These are phyloP conservation scores for Anneissia japonica DNA, from an alignment of 35 echinoderm and acorn worm genomes.

Conservation along the genomic window DNA sequence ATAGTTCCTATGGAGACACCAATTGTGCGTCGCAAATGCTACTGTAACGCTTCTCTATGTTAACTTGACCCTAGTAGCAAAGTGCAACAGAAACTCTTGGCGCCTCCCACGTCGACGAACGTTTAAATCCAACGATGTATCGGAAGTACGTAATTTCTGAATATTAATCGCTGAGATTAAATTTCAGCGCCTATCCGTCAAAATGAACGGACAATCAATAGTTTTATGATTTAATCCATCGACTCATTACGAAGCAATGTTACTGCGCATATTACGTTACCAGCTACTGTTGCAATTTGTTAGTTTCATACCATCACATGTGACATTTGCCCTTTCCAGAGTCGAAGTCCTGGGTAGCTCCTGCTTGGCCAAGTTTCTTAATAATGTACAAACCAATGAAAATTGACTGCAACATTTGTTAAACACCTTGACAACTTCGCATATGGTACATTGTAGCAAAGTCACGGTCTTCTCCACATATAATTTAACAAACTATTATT, in stretches of 20 bases:
- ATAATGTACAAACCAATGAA: background rate
- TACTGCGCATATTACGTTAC: background rate
- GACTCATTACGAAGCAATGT: background rate
- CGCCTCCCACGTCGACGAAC: background rate
- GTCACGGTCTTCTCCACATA: no score
- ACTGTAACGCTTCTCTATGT: background rate
- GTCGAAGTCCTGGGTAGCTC: background rate
- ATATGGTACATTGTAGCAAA: no score
- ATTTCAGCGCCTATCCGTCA: background rate
- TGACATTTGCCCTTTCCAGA: background rate
- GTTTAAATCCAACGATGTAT: background rate
- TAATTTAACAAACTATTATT: no score
- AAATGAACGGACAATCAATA: background rate
- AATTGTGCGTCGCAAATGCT: background rate
- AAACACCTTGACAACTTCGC: background rate
- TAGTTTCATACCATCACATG: background rate
- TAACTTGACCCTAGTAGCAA: background rate
- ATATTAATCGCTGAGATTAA: constrained; percentile 2
- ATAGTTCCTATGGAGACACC: background rate
- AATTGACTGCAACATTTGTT: background rate
- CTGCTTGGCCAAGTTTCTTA: background rate
- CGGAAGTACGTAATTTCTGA: background rate
- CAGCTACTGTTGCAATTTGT: background rate
- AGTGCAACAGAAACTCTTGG: background rate
- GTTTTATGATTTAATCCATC: background rate